phyloP scores from a whole-genome alignment of 2,113 vertebrate genomes.

The Zootoca vivipara region DNA sequence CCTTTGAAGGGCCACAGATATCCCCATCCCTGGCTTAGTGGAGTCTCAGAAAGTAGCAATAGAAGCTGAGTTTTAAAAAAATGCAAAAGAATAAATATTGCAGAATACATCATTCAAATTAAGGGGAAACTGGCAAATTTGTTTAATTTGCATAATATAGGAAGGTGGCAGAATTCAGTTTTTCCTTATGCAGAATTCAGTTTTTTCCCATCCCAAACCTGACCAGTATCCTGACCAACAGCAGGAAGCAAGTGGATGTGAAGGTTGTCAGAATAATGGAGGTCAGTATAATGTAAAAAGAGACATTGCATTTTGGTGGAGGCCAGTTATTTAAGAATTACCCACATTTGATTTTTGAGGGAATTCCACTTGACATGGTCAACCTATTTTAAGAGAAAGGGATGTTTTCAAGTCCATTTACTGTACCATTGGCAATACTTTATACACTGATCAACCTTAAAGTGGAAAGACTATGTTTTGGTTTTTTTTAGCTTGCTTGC shows the following conservation, averaged over 20 bases:
- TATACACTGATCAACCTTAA: background rate
- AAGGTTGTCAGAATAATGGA: background rate
- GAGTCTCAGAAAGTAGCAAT: background rate
- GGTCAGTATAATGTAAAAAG: background rate
- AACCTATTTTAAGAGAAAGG: background rate
- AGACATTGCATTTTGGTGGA: background rate
- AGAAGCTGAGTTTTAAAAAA: background rate
- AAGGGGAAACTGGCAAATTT: no score
- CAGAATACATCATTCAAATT: no score
- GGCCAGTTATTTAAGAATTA: background rate
- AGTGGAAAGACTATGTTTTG: background rate
- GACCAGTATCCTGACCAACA: background rate
- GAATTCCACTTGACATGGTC: background rate
- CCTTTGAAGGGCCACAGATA: no score
- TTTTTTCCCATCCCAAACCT: background rate
- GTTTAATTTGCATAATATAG: no score
- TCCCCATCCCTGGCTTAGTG: no score
- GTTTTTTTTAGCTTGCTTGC: background rate
- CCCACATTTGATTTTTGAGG: background rate
- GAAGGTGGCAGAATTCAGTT: no score
- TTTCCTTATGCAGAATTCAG: no score
- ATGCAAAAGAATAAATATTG: no score
- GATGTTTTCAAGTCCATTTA: background rate
- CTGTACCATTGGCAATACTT: background rate
- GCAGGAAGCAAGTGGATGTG: background rate